Evolutionary conservation across 2,113 vertebrate species (phyloP).

Genomic region (Phalacrocorax pelagicus): DNA sequence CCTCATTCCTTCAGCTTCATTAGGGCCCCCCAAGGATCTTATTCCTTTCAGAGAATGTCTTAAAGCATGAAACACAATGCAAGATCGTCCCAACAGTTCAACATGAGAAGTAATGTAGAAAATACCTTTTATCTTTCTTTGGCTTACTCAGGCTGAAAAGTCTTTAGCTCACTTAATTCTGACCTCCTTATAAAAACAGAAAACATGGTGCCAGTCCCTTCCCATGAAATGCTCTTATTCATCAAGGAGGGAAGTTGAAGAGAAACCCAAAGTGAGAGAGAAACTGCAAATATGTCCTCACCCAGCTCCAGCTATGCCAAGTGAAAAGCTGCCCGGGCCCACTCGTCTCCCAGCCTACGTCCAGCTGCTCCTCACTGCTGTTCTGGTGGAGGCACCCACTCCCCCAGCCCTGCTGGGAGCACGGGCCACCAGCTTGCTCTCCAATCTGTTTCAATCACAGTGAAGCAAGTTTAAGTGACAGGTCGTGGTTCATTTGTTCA

Average conservation of each 20-base stretch:
- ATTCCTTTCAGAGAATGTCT: not conserved
- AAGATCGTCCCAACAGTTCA: accelerated
- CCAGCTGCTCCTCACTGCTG: conserved; percentile 12
- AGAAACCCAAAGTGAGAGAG: not conserved
- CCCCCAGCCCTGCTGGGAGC: not conserved
- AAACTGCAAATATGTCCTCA: not conserved
- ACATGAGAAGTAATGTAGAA: not conserved
- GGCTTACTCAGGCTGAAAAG: not conserved
- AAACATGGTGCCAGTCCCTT: not conserved
- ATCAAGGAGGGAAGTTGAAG: not conserved
- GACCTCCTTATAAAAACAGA: not conserved
- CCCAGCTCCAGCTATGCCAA: not conserved
- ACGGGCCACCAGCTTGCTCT: accelerated
- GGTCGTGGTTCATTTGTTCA: not conserved
- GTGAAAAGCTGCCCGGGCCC: not conserved
- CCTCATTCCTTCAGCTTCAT: not conserved
- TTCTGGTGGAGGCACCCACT: not conserved
- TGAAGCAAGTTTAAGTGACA: not conserved
- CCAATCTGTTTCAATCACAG: not conserved
- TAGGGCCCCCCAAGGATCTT: accelerated
- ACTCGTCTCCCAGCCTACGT: not conserved
- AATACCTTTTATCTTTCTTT: not conserved
- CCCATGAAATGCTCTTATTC: not conserved
- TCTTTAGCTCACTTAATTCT: not conserved
- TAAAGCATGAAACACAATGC: not conserved